These are phyloP conservation scores for Nemurella pictetii DNA, from an alignment of 2,888 invertebrate species.

Conservation along the genomic window DNA sequence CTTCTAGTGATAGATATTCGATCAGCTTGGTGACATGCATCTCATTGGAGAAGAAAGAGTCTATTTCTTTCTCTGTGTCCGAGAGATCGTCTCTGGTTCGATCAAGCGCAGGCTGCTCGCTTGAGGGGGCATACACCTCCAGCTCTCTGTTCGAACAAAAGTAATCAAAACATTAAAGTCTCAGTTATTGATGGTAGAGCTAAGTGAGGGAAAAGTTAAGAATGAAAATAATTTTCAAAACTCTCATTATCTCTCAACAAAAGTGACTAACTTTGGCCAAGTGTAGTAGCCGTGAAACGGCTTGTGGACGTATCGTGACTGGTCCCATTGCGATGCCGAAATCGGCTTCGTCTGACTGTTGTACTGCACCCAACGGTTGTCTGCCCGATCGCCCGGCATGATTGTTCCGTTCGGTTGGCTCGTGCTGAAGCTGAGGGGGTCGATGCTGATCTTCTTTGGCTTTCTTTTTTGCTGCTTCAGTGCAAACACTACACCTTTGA, in stretches of 20 bases:
- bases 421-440: slow-evolving; percentile 54
- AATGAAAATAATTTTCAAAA: too few species aligned
- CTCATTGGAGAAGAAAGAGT: slow-evolving; percentile 67
- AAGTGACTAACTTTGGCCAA: slow-evolving; percentile 58
- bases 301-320: slow-evolving; percentile 69
- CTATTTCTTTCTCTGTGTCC: slow-evolving; percentile 66
- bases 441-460: slow-evolving; percentile 62
- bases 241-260: too few species aligned
- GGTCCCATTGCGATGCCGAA: slow-evolving; percentile 74
- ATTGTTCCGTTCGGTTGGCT: slow-evolving; percentile 39
- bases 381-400: slow-evolving; percentile 63
- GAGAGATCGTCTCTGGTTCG: slow-evolving; percentile 59
- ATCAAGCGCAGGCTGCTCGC: slow-evolving; percentile 65
- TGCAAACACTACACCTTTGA: slow-evolving; percentile 63
- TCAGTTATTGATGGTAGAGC: too few species aligned
- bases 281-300: slow-evolving; percentile 60
- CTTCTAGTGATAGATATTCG: slow-evolving; percentile 75
- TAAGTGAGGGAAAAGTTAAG: too few species aligned
- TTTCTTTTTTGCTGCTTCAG: slow-evolving; percentile 73
- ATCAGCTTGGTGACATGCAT: slow-evolving; percentile 71
- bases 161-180: too few species aligned
- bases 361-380: slow-evolving; percentile 77
- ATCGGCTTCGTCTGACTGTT: slow-evolving; percentile 61
- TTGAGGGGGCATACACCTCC: slow-evolving; percentile 66
- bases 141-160: slow-evolving; percentile 53